phyloP scores from a whole-genome alignment of 2,113 vertebrate genomes.

The Accipiter virgatus region DNA sequence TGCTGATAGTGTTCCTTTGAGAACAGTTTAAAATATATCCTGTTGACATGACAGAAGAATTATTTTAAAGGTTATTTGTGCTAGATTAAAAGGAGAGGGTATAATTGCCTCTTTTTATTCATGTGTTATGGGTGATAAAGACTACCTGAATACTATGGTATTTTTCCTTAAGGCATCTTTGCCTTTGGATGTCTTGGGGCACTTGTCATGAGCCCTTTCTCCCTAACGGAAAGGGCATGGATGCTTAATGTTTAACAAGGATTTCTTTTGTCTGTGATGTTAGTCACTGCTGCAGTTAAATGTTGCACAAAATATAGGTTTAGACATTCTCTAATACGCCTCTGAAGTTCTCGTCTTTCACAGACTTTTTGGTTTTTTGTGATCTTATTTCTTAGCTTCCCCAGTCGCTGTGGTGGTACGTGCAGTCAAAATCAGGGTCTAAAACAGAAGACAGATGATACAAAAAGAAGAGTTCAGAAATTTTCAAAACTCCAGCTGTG shows the following conservation, averaged over 20 bases:
- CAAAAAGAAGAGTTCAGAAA: neutral
- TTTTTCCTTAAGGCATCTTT: neutral
- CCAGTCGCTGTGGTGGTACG: neutral
- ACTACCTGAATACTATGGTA: neutral
- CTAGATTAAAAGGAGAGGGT: neutral
- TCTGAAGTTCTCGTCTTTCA: neutral
- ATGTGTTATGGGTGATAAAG: neutral
- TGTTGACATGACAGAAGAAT: neutral
- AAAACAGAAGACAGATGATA: neutral
- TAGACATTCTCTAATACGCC: neutral
- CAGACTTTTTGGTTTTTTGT: neutral
- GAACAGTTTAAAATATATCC: neutral
- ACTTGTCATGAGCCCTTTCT: neutral
- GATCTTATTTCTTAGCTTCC: neutral
- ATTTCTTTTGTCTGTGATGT: neutral
- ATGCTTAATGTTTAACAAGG: constrained; percentile 7
- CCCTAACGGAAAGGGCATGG: neutral
- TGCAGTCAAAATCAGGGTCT: neutral
- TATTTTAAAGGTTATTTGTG: neutral
- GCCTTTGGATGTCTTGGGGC: neutral
- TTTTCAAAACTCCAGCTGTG: neutral
- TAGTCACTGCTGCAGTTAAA: neutral
- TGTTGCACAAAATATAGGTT: neutral
- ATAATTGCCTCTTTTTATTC: neutral
- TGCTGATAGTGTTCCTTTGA: neutral